Base-by-base conservation (phyloP, 2,888 invertebrate species). In the Noctua comes region DNA sequence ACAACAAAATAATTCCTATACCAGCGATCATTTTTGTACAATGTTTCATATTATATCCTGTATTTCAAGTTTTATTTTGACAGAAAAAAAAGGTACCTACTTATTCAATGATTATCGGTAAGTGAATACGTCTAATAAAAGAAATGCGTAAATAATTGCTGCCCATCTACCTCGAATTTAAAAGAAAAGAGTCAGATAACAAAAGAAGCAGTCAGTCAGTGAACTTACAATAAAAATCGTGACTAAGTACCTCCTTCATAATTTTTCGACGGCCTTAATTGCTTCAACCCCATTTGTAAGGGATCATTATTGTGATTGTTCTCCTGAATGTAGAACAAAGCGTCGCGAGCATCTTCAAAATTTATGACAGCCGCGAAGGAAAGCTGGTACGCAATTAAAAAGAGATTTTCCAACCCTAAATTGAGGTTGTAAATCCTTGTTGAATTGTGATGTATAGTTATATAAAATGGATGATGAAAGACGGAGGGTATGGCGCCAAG, bases 381-480 rank as follows among this genome's bases (percentile, higher is more conserved):
- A 57, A 66, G 74, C 76, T 77, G 80, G 78, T 84, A 54, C 59
- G 86, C 85, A 90, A 90, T 90, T 89, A 89, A 91, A 88, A 88
- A 86, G 84, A 84, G 86, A 88, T 89, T 88, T 89, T 82, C 73
- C 75, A 73, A 72, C 71, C 66, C 57, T 57, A 83, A 89, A 88
- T 89, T 83, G 78, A 77, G 80, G 79, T 82, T 77, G 76, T 86
- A 87, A 88, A 85, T 85, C 81, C 73, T 77, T 84, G 77, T 76
- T 74, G 76, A 74, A 73, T 74, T 59, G 76, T 79, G 54, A 18
- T 62, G 24, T 54, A 76, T 40, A 27, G 11, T 46, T 69, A 73
- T 70, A 69, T 62, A 69, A 27, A 65, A 46, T 43, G 40, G 13
- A 73, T 54, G 66, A 75, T 75, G 59, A 43, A 79, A 79, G n/a